Conservation (phyloP, 2,113 vertebrate genomes). For the Lipotes vexillifer region DNA sequence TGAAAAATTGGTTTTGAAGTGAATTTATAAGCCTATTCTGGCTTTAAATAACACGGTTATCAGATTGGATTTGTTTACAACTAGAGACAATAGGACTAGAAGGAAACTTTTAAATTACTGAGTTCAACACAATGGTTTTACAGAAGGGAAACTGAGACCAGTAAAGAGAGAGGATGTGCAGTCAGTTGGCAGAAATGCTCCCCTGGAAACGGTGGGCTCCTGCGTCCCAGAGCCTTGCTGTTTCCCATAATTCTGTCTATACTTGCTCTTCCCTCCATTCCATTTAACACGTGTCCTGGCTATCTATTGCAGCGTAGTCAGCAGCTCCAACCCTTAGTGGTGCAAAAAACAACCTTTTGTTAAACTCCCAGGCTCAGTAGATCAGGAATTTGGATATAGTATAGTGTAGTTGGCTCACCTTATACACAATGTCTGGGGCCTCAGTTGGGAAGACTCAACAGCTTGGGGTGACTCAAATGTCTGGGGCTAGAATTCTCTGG, state of each 20-base stretch:
- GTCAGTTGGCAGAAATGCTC: too few species aligned
- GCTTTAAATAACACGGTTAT: background rate
- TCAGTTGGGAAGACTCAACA: background rate
- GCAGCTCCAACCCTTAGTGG: background rate
- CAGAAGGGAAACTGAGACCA: background rate
- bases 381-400: background rate
- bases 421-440: background rate
- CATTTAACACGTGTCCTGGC: accelerated
- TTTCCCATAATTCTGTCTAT: background rate
- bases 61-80: background rate
- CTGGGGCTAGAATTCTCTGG: background rate
- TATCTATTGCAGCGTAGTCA: accelerated
- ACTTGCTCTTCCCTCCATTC: background rate
- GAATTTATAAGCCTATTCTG: background rate
- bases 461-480: too few species aligned
- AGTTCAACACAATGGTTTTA: background rate
- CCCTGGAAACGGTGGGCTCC: accelerated
- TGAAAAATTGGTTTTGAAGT: background rate
- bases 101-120: background rate
- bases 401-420: accelerated
- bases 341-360: too few species aligned
- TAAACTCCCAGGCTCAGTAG: accelerated
- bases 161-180: background rate
- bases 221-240: too few species aligned
- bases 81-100: too few species aligned